Percentiles rank a stretch among this genome's conserved stretches.
Evolutionary conservation across 2,113 vertebrate species (phyloP).

Genomic region (Eudyptes chrysolophus): DNA sequence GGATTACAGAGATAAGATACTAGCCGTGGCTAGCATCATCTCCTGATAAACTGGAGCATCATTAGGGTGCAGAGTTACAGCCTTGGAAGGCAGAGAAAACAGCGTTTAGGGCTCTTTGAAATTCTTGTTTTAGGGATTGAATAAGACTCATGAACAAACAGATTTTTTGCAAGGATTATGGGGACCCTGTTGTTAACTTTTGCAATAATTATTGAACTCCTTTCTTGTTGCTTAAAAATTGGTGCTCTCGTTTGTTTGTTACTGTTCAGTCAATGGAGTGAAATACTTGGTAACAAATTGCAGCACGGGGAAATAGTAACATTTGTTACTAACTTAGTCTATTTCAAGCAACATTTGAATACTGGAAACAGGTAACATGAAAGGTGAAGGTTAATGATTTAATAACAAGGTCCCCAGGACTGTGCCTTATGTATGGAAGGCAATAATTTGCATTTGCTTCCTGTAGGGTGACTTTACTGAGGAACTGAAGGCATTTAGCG

Average conservation of each 20-base stretch:
- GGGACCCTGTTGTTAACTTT: background rate
- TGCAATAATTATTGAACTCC: background rate
- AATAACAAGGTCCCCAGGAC: background rate
- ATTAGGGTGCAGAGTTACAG: background rate
- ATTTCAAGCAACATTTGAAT: background rate
- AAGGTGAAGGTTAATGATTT: slow-evolving; percentile 23
- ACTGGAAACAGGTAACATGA: slow-evolving; percentile 11
- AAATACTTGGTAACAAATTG: background rate
- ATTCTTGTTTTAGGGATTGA: background rate
- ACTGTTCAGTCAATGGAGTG: background rate
- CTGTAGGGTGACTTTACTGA: background rate
- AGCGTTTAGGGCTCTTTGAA: background rate
- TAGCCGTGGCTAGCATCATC: background rate
- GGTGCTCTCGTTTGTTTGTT: background rate
- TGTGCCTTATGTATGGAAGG: background rate
- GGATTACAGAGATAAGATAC: slow-evolving; percentile 36
- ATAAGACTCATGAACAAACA: background rate
- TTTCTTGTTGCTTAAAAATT: background rate
- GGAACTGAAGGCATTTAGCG: background rate
- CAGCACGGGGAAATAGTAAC: background rate
- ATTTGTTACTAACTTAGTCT: background rate
- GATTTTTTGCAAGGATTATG: background rate
- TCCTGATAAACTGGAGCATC: background rate
- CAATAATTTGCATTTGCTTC: slow-evolving; percentile 37
- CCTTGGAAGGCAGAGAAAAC: background rate